Conservation (phyloP, 2,797 vertebrate species). For the Dendrocincla fuliginosa region DNA sequence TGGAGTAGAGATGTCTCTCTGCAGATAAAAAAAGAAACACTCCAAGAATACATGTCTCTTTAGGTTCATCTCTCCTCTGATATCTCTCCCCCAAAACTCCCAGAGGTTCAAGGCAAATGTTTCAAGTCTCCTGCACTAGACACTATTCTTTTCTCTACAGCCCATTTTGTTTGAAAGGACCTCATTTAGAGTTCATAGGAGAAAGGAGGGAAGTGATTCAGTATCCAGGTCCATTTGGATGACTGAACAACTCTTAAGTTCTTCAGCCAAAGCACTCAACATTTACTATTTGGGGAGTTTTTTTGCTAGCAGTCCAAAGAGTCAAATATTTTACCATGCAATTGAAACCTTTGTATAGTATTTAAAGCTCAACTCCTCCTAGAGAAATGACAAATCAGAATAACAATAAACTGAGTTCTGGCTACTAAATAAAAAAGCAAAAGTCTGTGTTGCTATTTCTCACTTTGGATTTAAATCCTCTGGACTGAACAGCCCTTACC, state of each 20-base stretch:
- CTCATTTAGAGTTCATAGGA: background rate
- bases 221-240: background rate
- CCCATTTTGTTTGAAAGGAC: background rate
- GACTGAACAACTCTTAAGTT: background rate
- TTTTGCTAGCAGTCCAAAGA: background rate
- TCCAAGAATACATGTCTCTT: background rate
- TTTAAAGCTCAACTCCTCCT: background rate
- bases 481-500: constrained; percentile 4
- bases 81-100: background rate
- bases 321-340: background rate
- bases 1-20: background rate
- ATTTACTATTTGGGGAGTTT: background rate
- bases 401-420: background rate
- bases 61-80: background rate
- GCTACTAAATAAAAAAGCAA: background rate
- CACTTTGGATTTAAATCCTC: constrained; percentile 32
- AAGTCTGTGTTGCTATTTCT: constrained; percentile 25
- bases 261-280: background rate
- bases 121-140: background rate
- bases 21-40: background rate
- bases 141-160: background rate
- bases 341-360: background rate
- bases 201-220: background rate
- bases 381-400: background rate
- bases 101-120: background rate